Percentiles rank a stretch among this genome's conserved stretches.
These are phyloP conservation scores for Mungos mungo DNA, from an alignment of 2,113 vertebrate genomes.

Conservation along the genomic window DNA sequence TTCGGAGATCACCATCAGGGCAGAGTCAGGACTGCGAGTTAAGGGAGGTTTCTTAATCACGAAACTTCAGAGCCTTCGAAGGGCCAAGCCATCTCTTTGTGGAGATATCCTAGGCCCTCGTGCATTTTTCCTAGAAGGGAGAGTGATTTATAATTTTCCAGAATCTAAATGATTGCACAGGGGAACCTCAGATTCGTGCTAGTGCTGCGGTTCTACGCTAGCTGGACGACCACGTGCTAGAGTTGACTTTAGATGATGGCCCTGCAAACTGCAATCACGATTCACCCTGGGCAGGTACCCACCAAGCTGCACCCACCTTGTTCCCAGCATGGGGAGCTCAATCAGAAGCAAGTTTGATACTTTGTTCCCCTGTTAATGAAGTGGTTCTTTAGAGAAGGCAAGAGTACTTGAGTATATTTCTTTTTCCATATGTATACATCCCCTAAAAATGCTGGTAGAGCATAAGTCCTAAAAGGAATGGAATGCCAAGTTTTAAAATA, in stretches of 20 bases:
- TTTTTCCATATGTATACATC: slow-evolving; percentile 38
- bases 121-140: not conserved
- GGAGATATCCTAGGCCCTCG: not conserved
- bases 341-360: not conserved
- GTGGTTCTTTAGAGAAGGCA: slow-evolving; percentile 58
- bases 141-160: not conserved
- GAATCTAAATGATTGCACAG: not conserved
- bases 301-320: rapidly evolving
- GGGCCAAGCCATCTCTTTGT: not conserved
- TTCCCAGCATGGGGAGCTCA: rapidly evolving
- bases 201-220: not conserved
- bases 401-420: slow-evolving; percentile 56
- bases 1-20: not conserved
- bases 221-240: not conserved
- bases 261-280: rapidly evolving
- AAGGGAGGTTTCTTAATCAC: rapidly evolving
- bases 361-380: not conserved
- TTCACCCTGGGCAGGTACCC: rapidly evolving
- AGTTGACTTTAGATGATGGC: rapidly evolving
- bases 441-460: slow-evolving; percentile 61
- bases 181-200: not conserved
- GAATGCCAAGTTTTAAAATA: slow-evolving; percentile 72
- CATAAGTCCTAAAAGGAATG: slow-evolving; percentile 58
- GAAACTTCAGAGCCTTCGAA: not conserved
- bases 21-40: too few relatives aligned